Conservation (phyloP, 2,797 vertebrate genomes). For the Hyperoplus immaculatus region DNA sequence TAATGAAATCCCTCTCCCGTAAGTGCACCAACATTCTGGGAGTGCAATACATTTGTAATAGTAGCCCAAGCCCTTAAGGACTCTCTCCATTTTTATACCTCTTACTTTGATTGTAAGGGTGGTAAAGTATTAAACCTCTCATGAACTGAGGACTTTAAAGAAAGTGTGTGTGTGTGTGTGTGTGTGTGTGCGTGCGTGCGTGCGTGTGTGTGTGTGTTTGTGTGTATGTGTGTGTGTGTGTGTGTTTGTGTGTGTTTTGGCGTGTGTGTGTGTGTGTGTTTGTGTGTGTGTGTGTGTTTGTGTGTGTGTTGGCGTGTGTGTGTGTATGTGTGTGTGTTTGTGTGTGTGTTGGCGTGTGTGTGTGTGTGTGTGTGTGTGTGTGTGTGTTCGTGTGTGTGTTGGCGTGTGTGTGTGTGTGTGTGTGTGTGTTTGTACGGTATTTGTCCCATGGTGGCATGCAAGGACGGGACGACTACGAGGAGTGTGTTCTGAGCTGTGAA, state of each 20-base stretch:
- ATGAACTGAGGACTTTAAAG: neutral
- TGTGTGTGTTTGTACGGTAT: constrained; percentile 42
- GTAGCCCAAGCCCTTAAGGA: constrained; percentile 3
- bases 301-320: constrained; percentile 17
- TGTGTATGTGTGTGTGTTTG: neutral
- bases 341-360: constrained; percentile 16
- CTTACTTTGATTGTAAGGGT: neutral
- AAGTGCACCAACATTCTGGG: neutral
- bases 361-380: constrained; percentile 28
- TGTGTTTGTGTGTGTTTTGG: neutral
- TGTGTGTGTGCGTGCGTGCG: constrained; percentile 8
- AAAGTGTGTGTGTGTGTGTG: constrained; percentile 23
- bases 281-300: constrained; percentile 24
- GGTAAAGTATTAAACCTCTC: neutral
- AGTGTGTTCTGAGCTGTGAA: constrained; percentile 75
- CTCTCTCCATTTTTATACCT: neutral
- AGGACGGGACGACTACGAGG: constrained; percentile 47
- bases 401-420: constrained; percentile 25
- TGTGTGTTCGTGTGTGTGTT: constrained; percentile 25
- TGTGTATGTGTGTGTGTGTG: neutral
- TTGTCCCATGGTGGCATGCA: constrained; percentile 54
- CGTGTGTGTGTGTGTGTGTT: neutral
- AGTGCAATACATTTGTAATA: neutral
- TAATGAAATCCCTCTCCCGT: neutral
- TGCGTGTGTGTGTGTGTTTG: constrained; percentile 34